Percentiles rank a stretch among this genome's conserved stretches.
Evolutionary conservation across 1,140 invertebrate species (phyloP).

Genomic region (Cydia pomonella): DNA sequence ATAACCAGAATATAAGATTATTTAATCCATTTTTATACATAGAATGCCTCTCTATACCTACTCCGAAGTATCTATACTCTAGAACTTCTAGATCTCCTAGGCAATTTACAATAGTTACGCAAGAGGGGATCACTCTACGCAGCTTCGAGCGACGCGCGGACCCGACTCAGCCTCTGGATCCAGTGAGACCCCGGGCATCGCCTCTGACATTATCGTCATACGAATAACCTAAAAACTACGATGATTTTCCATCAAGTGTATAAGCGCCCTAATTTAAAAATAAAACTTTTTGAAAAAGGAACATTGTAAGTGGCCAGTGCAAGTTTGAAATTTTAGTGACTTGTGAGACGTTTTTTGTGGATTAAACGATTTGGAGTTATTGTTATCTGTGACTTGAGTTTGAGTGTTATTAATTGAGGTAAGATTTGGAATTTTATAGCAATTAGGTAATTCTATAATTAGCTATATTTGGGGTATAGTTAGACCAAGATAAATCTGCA

Average conservation of each 20-base stretch:
- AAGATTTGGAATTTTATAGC: neutral
- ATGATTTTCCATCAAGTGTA: constrained; percentile 34
- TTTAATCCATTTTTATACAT: neutral
- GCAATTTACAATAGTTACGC: constrained; percentile 58
- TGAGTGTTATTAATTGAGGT: constrained; percentile 4
- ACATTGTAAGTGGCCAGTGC: constrained; percentile 47
- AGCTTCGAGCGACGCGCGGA: constrained; percentile 60
- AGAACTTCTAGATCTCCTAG: neutral
- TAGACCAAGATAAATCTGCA: no score
- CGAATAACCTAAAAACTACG: constrained; percentile 43
- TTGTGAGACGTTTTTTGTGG: constrained; percentile 14
- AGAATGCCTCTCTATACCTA: neutral
- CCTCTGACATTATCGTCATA: constrained; percentile 38
- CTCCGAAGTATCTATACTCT: neutral
- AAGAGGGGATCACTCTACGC: constrained; percentile 67
- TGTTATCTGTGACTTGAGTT: constrained; percentile 42
- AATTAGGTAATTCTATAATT: neutral
- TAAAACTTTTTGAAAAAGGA: constrained; percentile 53
- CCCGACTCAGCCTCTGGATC: constrained; percentile 66
- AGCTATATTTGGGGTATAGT: neutral
- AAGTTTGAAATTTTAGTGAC: constrained; percentile 36
- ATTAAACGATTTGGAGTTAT: constrained; percentile 32
- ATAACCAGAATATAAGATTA: neutral
- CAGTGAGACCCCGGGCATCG: constrained; percentile 57
- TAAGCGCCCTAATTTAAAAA: constrained; percentile 43